Evolutionary conservation across 2,113 vertebrate species (phyloP).

Genomic region (Rhinogobius similis): DNA sequence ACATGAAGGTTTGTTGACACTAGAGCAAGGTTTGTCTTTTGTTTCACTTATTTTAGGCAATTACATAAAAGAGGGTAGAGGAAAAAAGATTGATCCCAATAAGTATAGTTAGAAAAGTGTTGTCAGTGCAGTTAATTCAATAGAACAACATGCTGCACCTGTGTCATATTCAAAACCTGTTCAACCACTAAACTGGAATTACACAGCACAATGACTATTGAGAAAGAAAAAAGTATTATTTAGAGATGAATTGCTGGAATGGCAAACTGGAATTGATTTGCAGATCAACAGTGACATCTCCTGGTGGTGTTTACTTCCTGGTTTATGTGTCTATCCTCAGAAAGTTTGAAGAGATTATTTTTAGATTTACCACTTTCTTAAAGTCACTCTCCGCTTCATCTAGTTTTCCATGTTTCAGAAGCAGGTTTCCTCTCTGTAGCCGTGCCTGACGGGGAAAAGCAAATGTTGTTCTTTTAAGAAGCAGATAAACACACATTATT

Average conservation of each 20-base stretch:
- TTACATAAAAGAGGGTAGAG: not conserved
- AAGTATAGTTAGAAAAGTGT: not conserved
- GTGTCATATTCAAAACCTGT: not conserved
- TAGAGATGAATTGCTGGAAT: not conserved
- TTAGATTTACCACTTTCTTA: slow-evolving; percentile 88
- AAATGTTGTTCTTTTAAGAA: not conserved
- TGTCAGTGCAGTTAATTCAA: not conserved
- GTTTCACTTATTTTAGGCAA: not conserved
- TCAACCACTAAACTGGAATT: not conserved
- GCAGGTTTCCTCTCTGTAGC: slow-evolving; percentile 91
- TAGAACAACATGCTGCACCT: too few relatives aligned
- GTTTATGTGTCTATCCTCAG: not conserved
- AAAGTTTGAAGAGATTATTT: not conserved
- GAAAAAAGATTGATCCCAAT: not conserved
- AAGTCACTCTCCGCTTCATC: slow-evolving; percentile 96
- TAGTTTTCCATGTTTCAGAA: slow-evolving; percentile 93
- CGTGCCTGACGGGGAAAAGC: slow-evolving; percentile 79
- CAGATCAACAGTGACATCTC: slow-evolving; percentile 60
- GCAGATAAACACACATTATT: slow-evolving; percentile 6
- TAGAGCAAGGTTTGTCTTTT: not conserved
- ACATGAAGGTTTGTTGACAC: not conserved
- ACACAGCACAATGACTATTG: not conserved
- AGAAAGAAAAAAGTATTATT: not conserved
- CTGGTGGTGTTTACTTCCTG: slow-evolving; percentile 38
- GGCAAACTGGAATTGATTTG: not conserved